Base-by-base conservation (phyloP, 2,113 vertebrate species). In the Archocentrus centrarchus region DNA sequence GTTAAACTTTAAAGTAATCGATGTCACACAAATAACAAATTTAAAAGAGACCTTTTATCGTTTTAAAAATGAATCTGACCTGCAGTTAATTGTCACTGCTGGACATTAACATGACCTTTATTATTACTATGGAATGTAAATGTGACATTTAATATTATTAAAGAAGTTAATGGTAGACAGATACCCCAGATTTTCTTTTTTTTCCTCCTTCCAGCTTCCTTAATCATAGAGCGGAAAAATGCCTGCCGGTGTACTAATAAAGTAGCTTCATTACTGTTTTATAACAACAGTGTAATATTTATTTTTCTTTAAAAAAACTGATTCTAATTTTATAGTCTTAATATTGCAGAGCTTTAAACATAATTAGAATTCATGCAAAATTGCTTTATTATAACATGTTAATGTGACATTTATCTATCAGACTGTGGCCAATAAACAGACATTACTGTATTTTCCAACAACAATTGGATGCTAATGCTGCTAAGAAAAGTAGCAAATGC, bases 131-230 rank as follows among this genome's bases (percentile, higher is more conserved):
- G 27, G 59, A 13, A 91, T 93, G 91, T 86, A 87, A 93, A 92
- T 91, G 87, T 92, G 90, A 90, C 88, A 91, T 92, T 93, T 91
- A 37, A 76, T 59, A 59, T 70, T 41, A 50, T 83, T 76, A 77
- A 5, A 32, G 47, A 13, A 20, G 6, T 63, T 73, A 53, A 82
- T 66, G 15, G 41, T 24, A 20, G 63, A 75, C 8, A 6, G 17
- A 66, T 5, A 18, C 15, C 22, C 24, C 4, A 32, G 70, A 47
- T 32, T 13, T 50, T 73, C 10, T 47, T 30, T 53, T 70, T 66
- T 47, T 30, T 53, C 18, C 4, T 0, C 41, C 63, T 80, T 47
- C 50, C 75, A 59, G 39, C 27, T 41, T 27, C n/a, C 58, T 59
- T 41, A 24, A 59, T 44, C 37, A 53, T 53, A 50, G 50, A 53